Percentiles rank a stretch among this genome's conserved stretches.
Evolutionary conservation across 2,888 invertebrate genomes (phyloP).

Genomic region (Marasmarcha lunaedactyla): DNA sequence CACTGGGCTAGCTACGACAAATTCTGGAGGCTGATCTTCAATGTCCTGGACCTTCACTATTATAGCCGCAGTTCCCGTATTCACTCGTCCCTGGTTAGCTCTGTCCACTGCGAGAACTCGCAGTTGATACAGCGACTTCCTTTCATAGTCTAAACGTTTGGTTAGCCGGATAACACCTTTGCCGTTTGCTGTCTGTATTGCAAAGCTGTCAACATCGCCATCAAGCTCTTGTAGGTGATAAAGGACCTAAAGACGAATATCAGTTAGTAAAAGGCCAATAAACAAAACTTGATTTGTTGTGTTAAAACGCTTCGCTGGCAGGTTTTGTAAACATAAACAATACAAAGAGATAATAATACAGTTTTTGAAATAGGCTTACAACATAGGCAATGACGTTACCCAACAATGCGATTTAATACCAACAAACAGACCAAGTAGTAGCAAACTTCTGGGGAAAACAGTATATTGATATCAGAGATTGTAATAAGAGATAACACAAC

Average conservation of each 20-base stretch:
- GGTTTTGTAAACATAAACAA: too few relatives aligned
- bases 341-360: too few relatives aligned
- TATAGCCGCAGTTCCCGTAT: conserved; percentile 90
- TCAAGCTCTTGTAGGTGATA: conserved; percentile 88
- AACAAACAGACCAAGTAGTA: too few relatives aligned
- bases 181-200: conserved; percentile 85
- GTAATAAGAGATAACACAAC: too few relatives aligned
- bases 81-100: conserved; percentile 84
- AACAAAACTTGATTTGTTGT: too few relatives aligned
- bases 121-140: conserved; percentile 87
- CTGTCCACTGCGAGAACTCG: conserved; percentile 86
- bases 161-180: conserved; percentile 85
- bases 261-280: conserved; percentile 9
- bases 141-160: conserved; percentile 86
- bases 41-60: conserved; percentile 86
- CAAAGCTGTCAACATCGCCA: conserved; percentile 81
- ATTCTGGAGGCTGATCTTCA: conserved; percentile 93
- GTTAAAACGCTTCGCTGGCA: too few relatives aligned
- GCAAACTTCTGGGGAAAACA: too few relatives aligned
- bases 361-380: too few relatives aligned
- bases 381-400: too few relatives aligned
- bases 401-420: too few relatives aligned
- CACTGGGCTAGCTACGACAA: conserved; percentile 88
- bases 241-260: conserved; percentile 76
- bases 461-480: too few relatives aligned